phyloP scores from a whole-genome alignment of 1,140 invertebrate genomes.

The Aricia agestis region DNA sequence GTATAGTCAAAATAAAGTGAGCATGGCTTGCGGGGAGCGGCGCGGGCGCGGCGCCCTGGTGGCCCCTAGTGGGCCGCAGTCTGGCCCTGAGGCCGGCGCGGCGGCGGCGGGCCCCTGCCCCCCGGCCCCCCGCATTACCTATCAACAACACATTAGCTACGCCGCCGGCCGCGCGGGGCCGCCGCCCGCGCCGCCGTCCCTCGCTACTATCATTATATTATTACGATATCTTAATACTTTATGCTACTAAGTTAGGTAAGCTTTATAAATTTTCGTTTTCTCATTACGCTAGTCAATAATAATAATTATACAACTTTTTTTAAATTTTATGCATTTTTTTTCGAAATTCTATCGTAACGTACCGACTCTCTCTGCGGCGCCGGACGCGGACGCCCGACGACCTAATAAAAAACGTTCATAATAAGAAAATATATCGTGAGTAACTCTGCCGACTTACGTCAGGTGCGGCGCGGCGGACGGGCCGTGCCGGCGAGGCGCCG shows the following conservation, averaged over 20 bases:
- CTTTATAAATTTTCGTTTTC: slow-evolving; percentile 76
- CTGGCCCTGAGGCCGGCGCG: slow-evolving; percentile 35
- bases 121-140: slow-evolving; percentile 31
- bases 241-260: slow-evolving; percentile 75
- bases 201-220: slow-evolving; percentile 63
- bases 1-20: slow-evolving; percentile 74
- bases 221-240: slow-evolving; percentile 74
- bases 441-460: slow-evolving; percentile 74
- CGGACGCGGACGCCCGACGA: slow-evolving; percentile 51
- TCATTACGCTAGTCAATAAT: slow-evolving; percentile 72
- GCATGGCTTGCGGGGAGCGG: slow-evolving; percentile 58
- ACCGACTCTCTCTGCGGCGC: slow-evolving; percentile 67
- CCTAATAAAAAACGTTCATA: slow-evolving; percentile 75
- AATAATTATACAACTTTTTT: slow-evolving; percentile 76
- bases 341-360: slow-evolving; percentile 75
- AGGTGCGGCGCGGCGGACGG: slow-evolving; percentile 72
- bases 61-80: slow-evolving; percentile 24
- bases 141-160: slow-evolving; percentile 53
- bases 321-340: slow-evolving; percentile 73
- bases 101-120: slow-evolving; percentile 19
- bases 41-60: slow-evolving; percentile 30
- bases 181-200: slow-evolving; percentile 42
- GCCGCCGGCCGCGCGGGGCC: slow-evolving; percentile 28
- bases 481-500: slow-evolving; percentile 73
- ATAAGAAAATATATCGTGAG: slow-evolving; percentile 76